Conservation (phyloP, 2,797 vertebrate species). For the Smutsia temminckii region DNA sequence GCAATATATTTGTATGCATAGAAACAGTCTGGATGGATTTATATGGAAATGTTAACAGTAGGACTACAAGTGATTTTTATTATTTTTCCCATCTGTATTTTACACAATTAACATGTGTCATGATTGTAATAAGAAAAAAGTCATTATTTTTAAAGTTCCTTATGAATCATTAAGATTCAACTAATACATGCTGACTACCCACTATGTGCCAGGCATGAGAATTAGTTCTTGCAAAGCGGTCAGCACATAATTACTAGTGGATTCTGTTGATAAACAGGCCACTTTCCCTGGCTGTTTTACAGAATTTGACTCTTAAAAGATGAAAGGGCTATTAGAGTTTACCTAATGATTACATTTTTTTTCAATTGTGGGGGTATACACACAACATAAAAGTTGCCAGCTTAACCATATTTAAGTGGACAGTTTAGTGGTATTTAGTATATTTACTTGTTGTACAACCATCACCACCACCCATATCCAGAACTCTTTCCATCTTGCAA, state of each 20-base stretch:
- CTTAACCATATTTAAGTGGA: background rate
- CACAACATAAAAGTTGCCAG: background rate
- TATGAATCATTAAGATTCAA: background rate
- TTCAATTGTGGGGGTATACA: background rate
- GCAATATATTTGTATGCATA: slow-evolving; percentile 47
- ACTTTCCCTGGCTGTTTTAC: background rate
- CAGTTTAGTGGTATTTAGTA: background rate
- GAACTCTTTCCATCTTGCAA: background rate
- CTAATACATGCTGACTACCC: background rate
- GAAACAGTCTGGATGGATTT: slow-evolving; percentile 41
- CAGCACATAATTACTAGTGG: background rate
- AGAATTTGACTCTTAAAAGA: background rate
- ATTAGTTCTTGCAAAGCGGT: background rate
- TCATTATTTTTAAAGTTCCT: slow-evolving; percentile 39
- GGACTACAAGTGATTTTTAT: slow-evolving; percentile 69
- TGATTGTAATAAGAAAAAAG: slow-evolving; percentile 48
- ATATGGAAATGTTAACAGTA: slow-evolving; percentile 61
- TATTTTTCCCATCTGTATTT: slow-evolving; percentile 68
- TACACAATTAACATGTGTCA: slow-evolving; percentile 54
- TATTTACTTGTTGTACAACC: background rate
- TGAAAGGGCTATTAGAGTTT: background rate
- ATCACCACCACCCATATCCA: background rate
- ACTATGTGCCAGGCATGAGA: background rate
- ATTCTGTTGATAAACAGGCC: background rate
- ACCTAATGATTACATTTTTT: background rate